These are phyloP conservation scores for Toxotes chatareus DNA, from an alignment of 2,113 vertebrate genomes.

Conservation along the genomic window DNA sequence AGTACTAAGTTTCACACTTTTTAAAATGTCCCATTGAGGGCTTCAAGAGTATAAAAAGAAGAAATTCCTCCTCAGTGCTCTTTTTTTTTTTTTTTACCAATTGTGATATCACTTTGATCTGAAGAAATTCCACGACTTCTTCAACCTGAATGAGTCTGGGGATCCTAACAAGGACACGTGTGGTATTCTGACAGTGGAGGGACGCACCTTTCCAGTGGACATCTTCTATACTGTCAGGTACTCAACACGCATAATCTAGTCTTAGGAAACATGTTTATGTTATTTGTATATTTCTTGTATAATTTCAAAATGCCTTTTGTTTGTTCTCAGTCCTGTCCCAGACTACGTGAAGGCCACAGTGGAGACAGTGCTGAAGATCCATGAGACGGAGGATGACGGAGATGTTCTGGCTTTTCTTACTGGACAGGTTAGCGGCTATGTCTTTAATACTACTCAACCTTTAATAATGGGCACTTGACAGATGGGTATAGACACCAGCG, in stretches of 20 bases:
- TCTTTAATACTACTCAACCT: background rate
- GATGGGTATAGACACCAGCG: background rate
- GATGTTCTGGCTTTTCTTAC: slow-evolving; percentile 96
- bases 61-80: background rate
- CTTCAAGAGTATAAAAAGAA: background rate
- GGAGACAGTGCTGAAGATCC: slow-evolving; percentile 97
- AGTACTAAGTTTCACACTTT: slow-evolving; percentile 6
- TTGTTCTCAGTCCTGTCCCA: slow-evolving; percentile 90
- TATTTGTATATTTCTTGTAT: background rate
- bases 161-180: slow-evolving; percentile 95
- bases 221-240: slow-evolving; percentile 98
- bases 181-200: slow-evolving; percentile 95
- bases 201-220: slow-evolving; percentile 95
- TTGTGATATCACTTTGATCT: slow-evolving; percentile 21
- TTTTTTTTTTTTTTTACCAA: background rate
- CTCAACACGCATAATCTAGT: background rate
- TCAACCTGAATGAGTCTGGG: slow-evolving; percentile 93
- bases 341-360: slow-evolving; percentile 98
- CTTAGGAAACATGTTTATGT: background rate
- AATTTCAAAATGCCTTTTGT: slow-evolving; percentile 4
- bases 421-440: slow-evolving; percentile 88
- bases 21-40: slow-evolving; percentile 13
- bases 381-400: slow-evolving; percentile 94
- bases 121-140: slow-evolving; percentile 98
- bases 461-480: background rate